A percentile compares a stretch with the other conserved stretches of the same genome.
These are phyloP conservation scores for Archaeoteleia sp. DNA, from an alignment of 2,888 invertebrate genomes.

Conservation along the genomic window DNA sequence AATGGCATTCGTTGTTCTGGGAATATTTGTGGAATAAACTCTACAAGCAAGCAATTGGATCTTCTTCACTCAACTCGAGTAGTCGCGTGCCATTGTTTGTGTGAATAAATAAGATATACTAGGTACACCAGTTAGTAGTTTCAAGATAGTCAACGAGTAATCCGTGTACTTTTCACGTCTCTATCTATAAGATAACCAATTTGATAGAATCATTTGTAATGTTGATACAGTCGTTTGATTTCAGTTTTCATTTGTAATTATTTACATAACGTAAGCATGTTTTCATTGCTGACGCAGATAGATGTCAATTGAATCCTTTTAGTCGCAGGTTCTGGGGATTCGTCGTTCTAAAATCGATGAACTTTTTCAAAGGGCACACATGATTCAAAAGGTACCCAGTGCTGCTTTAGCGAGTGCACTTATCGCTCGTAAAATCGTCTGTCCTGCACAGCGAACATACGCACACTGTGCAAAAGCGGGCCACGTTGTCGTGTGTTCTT, in stretches of 20 bases:
- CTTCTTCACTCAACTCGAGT: constrained; percentile 31
- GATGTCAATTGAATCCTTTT: no score
- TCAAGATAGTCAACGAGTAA: constrained; percentile 26
- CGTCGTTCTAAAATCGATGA: no score
- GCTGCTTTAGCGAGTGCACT: constrained; percentile 9
- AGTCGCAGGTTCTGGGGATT: no score
- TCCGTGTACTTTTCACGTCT: constrained; percentile 30
- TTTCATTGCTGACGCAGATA: no score
- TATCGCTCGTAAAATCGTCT: constrained; percentile 56
- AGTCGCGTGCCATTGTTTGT: constrained; percentile 71
- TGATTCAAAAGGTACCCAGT: constrained; percentile 4
- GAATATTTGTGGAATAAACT: constrained; percentile 59
- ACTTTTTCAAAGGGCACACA: no score
- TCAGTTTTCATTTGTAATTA: no score
- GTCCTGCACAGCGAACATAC: constrained; percentile 26
- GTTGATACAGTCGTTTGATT: no score
- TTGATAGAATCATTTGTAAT: background rate
- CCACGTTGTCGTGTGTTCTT: no score
- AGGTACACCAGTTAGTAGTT: constrained; percentile 35
- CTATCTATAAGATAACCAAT: constrained; percentile 25
- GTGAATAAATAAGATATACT: constrained; percentile 68
- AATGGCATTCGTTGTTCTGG: no score
- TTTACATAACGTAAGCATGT: no score
- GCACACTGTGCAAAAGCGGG: no score
- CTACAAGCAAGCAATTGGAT: constrained; percentile 60